Conservation (phyloP, 2,113 vertebrate genomes). For the Chrysemys picta region DNA sequence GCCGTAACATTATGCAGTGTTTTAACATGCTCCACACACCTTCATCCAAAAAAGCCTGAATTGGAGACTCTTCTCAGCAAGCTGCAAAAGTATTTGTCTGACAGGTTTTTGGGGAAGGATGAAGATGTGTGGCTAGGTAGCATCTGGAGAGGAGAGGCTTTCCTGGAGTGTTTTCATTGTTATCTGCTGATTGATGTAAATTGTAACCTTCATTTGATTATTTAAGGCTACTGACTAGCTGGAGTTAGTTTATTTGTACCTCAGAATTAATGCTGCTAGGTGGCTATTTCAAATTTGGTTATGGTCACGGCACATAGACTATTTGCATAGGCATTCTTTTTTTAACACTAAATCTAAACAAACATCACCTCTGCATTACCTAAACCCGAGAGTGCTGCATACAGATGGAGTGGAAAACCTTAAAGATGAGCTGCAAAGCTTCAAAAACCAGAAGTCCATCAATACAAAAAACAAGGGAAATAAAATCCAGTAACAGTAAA, state of each 20-base stretch:
- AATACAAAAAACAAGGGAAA: fast-evolving
- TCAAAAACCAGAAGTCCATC: not conserved
- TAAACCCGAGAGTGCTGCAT: not conserved
- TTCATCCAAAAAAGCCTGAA: not conserved
- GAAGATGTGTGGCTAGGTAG: fast-evolving
- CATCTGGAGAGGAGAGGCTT: not conserved
- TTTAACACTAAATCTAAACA: not conserved
- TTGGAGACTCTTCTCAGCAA: not conserved
- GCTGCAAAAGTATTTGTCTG: fast-evolving
- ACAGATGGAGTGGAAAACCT: not conserved
- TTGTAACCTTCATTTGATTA: not conserved
- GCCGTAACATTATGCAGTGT: fast-evolving
- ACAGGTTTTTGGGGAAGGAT: fast-evolving
- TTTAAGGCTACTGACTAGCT: not conserved
- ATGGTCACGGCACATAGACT: not conserved
- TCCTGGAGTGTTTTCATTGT: not conserved
- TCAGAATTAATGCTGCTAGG: not conserved
- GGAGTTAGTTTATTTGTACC: not conserved
- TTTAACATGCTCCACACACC: not conserved
- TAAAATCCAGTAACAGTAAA: not conserved
- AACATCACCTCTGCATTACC: not conserved
- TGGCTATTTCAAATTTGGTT: not conserved
- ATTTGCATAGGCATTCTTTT: not conserved
- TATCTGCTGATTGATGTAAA: not conserved
- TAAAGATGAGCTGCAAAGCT: not conserved